phyloP scores from a whole-genome alignment of 2,888 invertebrate genomes.

The Plebejus anna region DNA sequence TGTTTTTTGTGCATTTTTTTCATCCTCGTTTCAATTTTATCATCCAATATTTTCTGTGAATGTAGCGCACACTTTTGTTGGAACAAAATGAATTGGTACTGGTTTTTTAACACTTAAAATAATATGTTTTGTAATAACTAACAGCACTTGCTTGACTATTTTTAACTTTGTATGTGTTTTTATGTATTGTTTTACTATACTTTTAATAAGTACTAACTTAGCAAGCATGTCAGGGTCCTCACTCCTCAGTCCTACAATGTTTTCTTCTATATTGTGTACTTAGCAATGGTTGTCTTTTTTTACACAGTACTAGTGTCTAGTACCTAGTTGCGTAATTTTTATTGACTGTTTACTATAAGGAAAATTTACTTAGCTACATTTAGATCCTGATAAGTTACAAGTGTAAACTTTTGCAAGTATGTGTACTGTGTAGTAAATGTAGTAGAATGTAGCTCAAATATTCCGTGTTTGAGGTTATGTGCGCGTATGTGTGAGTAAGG shows the following conservation, averaged over 20 bases:
- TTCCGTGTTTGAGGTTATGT: neutral
- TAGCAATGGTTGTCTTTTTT: neutral
- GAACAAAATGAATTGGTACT: neutral
- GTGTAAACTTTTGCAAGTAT: neutral
- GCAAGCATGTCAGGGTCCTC: neutral
- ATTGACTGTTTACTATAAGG: neutral
- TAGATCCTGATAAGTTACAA: neutral
- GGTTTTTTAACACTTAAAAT: neutral
- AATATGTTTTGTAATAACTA: neutral
- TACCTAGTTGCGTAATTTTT: neutral
- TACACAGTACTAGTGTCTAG: neutral
- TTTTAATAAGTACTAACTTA: neutral
- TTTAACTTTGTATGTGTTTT: neutral
- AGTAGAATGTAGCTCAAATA: neutral
- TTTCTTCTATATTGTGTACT: neutral
- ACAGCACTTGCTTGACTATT: neutral
- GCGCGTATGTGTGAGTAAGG: neutral
- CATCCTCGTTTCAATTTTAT: neutral
- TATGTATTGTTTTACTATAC: neutral
- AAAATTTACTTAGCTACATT: neutral
- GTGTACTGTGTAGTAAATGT: neutral
- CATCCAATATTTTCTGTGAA: neutral
- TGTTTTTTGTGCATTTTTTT: neutral
- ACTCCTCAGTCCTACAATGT: neutral
- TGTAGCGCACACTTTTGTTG: neutral